phyloP scores from a whole-genome alignment of 2,113 vertebrate genomes.

The Ceyx cyanopectus region DNA sequence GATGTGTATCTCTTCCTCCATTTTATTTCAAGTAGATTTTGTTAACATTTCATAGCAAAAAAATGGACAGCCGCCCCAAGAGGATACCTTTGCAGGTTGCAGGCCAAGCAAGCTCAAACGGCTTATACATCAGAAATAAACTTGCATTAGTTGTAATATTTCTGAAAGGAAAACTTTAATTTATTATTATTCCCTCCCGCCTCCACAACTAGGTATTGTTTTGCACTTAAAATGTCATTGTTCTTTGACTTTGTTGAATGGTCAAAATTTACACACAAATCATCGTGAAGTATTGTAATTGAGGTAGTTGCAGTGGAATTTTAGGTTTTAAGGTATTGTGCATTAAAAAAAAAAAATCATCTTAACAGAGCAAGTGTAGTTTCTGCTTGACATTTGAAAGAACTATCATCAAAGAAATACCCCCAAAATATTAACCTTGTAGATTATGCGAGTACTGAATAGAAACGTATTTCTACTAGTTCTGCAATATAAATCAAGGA shows the following conservation, averaged over 20 bases:
- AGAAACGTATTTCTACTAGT: neutral
- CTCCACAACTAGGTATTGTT: neutral
- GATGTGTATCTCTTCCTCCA: neutral
- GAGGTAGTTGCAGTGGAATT: neutral
- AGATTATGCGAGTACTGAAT: neutral
- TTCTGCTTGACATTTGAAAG: neutral
- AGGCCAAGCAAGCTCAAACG: neutral
- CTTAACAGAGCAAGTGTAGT: neutral
- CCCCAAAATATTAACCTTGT: neutral
- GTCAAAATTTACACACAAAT: neutral
- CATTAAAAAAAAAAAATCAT: neutral
- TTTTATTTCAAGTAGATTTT: constrained; percentile 4
- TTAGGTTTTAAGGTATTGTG: neutral
- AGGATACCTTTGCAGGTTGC: neutral
- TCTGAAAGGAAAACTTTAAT: neutral
- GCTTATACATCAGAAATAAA: neutral
- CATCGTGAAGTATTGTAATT: neutral
- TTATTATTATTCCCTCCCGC: neutral
- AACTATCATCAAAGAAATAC: neutral
- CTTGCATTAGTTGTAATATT: neutral
- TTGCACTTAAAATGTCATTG: neutral
- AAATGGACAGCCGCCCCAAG: neutral
- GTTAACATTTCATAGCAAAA: neutral
- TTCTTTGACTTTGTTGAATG: neutral
- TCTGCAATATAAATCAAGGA: neutral